phyloP scores from a whole-genome alignment of 92 coral and sea anemone genomes.

The Phenganax subtilis region DNA sequence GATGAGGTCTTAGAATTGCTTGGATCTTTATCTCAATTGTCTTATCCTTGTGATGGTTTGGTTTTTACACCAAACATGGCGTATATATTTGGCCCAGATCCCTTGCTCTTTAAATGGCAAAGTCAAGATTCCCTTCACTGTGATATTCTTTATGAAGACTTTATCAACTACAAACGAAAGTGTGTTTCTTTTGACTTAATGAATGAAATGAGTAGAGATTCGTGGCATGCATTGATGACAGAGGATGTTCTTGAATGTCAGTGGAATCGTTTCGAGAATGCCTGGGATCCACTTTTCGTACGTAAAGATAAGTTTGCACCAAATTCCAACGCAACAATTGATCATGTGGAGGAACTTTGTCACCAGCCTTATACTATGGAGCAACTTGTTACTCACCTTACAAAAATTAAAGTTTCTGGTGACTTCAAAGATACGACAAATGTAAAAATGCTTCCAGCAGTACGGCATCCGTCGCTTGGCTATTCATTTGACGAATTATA shows the following conservation, averaged over 20 bases:
- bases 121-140: constrained; percentile 9
- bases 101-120: constrained; percentile 31
- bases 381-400: neutral
- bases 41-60: constrained; percentile 26
- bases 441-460: neutral
- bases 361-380: constrained; percentile 6
- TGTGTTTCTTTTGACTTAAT: neutral
- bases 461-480: neutral
- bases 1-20: neutral
- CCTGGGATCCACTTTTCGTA: constrained; percentile 19
- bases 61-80: constrained; percentile 30
- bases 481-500: constrained; percentile 27
- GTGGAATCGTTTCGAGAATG: neutral
- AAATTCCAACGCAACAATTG: constrained; percentile 7
- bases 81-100: constrained; percentile 23
- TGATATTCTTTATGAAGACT: constrained; percentile 1
- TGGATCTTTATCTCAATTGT: neutral
- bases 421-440: neutral
- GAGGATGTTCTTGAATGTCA: constrained; percentile 1
- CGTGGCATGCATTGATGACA: neutral
- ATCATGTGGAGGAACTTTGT: constrained; percentile 12
- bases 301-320: constrained; percentile 15
- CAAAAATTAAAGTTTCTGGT: neutral
- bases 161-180: neutral
- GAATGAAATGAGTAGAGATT: neutral